Conservation (phyloP, 1,140 invertebrate genomes). For the Copidosoma floridanum region DNA sequence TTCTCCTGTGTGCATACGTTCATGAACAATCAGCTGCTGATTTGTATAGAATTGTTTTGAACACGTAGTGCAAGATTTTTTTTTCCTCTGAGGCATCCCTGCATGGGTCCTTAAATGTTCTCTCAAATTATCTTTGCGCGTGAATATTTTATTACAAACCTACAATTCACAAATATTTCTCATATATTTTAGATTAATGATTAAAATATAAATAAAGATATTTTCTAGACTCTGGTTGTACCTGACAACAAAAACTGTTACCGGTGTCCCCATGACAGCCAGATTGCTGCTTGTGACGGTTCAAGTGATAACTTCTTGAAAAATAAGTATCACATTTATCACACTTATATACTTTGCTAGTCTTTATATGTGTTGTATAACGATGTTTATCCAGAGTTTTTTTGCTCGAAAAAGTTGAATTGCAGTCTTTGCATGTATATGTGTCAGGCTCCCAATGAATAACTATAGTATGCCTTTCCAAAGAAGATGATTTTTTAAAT, state of each 20-base stretch:
- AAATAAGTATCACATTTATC: slow-evolving; percentile 66
- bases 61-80: slow-evolving; percentile 68
- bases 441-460: slow-evolving; percentile 56
- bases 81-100: slow-evolving; percentile 65
- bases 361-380: slow-evolving; percentile 50
- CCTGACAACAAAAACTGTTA: slow-evolving; percentile 63
- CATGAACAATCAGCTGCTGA: slow-evolving; percentile 67
- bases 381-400: slow-evolving; percentile 58
- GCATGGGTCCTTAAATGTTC: slow-evolving; percentile 74
- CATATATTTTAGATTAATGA: no score
- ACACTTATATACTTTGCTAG: slow-evolving; percentile 54
- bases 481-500: slow-evolving; percentile 55
- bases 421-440: slow-evolving; percentile 55
- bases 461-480: slow-evolving; percentile 56
- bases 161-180: no score
- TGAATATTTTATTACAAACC: slow-evolving; percentile 72
- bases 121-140: slow-evolving; percentile 73
- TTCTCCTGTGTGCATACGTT: slow-evolving; percentile 71
- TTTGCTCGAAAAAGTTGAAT: slow-evolving; percentile 54
- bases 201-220: slow-evolving; percentile 4
- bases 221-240: slow-evolving; percentile 38
- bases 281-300: slow-evolving; percentile 71
- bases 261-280: slow-evolving; percentile 67
- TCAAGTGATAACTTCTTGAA: slow-evolving; percentile 73
- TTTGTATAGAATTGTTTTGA: slow-evolving; percentile 69